These are phyloP conservation scores for Zaprionus nigranus DNA, from an alignment of 1,140 invertebrate genomes.

Conservation along the genomic window DNA sequence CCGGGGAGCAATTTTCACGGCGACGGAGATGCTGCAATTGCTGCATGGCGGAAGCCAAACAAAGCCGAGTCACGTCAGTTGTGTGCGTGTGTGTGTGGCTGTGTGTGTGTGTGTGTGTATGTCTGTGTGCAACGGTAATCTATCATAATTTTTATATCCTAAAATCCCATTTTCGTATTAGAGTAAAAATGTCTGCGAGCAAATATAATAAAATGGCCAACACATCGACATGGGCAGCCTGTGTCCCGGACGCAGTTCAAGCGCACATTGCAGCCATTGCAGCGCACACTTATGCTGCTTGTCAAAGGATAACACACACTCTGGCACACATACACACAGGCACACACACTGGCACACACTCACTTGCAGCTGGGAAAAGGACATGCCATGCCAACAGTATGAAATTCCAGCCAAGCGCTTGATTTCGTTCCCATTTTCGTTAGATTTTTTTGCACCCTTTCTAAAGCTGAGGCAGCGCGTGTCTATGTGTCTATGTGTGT, in stretches of 20 bases:
- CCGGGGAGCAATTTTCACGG: constrained; percentile 62
- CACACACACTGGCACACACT: constrained; percentile 25
- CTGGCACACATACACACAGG: constrained; percentile 46
- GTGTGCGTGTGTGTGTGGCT: constrained; percentile 3
- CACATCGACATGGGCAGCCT: constrained; percentile 63
- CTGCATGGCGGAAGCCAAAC: constrained; percentile 36
- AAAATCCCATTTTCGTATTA: constrained; percentile 84
- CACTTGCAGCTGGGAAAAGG: constrained; percentile 11
- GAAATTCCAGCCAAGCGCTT: constrained; percentile 77
- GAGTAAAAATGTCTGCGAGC: constrained; percentile 82
- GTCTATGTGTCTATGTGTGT: constrained; percentile 10
- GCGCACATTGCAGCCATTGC: constrained; percentile 28
- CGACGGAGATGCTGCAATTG: constrained; percentile 42
- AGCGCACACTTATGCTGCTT: constrained; percentile 69
- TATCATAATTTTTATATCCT: constrained; percentile 85
- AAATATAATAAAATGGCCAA: constrained; percentile 82
- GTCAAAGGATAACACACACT: constrained; percentile 77
- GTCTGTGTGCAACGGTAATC: constrained; percentile 71
- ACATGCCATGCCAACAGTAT: constrained; percentile 67
- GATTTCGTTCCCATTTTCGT: constrained; percentile 69
- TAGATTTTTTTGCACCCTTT: constrained; percentile 51
- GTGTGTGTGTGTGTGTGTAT: constrained; percentile 10
- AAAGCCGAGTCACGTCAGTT: constrained; percentile 46
- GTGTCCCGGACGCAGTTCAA: constrained; percentile 24
- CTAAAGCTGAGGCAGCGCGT: constrained; percentile 10